A percentile compares a stretch with the other conserved stretches of the same genome.
These are phyloP conservation scores for Grantiella picta DNA, from an alignment of 2,113 vertebrate genomes.

Conservation along the genomic window DNA sequence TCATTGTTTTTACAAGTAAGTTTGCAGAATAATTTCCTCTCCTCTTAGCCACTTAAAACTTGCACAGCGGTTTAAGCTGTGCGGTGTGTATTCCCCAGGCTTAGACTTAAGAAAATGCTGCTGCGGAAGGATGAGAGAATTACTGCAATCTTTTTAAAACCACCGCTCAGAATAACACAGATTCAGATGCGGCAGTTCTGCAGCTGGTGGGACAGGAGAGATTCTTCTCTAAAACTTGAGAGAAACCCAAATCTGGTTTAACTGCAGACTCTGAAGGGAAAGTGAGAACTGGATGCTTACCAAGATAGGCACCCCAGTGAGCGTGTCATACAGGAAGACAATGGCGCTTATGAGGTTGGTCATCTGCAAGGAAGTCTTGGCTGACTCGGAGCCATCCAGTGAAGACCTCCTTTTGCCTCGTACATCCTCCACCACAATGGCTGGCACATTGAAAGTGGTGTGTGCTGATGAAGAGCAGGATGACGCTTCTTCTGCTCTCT, in stretches of 20 bases:
- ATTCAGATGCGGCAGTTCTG: not conserved
- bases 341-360: constrained; percentile 83
- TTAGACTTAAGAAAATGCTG: not conserved
- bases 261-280: not conserved
- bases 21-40: not conserved
- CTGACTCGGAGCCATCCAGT: constrained; percentile 79
- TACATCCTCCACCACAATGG: constrained; percentile 82
- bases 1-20: not conserved
- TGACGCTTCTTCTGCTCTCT: constrained; percentile 43
- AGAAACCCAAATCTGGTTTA: not conserved
- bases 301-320: constrained; percentile 83
- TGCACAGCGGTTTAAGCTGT: not conserved
- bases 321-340: constrained; percentile 81
- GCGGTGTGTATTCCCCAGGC: not conserved
- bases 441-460: constrained; percentile 77
- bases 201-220: not conserved
- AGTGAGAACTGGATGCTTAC: constrained; percentile 65
- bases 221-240: not conserved
- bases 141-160: constrained; percentile 2
- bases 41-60: not conserved
- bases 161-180: not conserved
- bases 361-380: constrained; percentile 83
- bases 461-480: constrained; percentile 61
- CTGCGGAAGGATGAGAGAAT: not conserved
- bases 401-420: constrained; percentile 81